Base-by-base conservation (phyloP, 1,140 invertebrate species). In the Lepidurus apus region DNA sequence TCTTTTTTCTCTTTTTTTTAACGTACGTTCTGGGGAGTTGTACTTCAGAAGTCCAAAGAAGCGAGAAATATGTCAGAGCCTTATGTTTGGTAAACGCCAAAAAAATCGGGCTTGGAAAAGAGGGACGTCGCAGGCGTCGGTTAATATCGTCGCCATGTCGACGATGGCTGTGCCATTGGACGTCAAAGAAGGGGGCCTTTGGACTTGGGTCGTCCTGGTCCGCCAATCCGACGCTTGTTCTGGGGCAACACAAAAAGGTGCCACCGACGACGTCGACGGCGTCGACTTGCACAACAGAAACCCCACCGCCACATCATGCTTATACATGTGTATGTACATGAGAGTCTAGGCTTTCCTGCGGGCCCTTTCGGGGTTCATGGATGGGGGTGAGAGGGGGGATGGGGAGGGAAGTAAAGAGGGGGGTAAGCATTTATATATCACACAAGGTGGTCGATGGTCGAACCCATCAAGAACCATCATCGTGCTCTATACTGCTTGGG, bases 1-100 rank as follows among this genome's bases (percentile, higher is more conserved):
- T 65, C 53, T 17, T 65, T 65, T 65, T 21, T 65, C 21, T 65
- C 53, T 9, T 21, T 21, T 21, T 65, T 34, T 34, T 34, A 34
- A 34, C 34, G 34, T 34, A 34, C 34, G 34, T 34, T 34, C 34
- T 13, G 53, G 53, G 21, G 7, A 65, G 53, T 21, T 21, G 53
- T 17, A 65, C 53, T 65, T 65, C 17, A 65, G 53, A 65, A 34
- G 53, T n/a, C 17, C 53, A 65, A n/a, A 65, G 53, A 65, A 65
- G 53, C 53, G 53, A 65, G 53, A 65, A 65, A 65, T 65, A 65
- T 65, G 53, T 65, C 53, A 65, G 53, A 65, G 53, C 53, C 53
- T 65, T 65, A 65, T 65, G 53, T 65, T 65, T 65, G 53, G 21
- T 65, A 65, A 65, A 65, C 53, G 53, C n/a, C 53, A 65, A 65